phyloP scores from a whole-genome alignment of 2,797 vertebrate species.

The Neosilurus hyrtlii region DNA sequence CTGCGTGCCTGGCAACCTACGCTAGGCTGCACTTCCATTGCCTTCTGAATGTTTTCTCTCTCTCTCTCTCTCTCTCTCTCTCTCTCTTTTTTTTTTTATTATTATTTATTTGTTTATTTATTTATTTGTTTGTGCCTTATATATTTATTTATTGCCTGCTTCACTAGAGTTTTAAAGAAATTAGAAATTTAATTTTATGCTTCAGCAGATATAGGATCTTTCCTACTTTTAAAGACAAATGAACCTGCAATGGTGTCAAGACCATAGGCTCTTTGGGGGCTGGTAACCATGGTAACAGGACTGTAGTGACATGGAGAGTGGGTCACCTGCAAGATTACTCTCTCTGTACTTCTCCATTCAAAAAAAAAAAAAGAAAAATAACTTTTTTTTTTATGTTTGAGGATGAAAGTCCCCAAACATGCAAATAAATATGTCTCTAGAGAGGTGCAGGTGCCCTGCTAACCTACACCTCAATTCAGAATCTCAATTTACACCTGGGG shows the following conservation, averaged over 20 bases:
- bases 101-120: too few relatives aligned
- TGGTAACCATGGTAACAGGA: conserved; percentile 73
- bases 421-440: conserved; percentile 28
- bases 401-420: conserved; percentile 3
- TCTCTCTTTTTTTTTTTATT: neutral
- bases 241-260: conserved; percentile 53
- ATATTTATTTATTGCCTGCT: neutral
- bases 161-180: neutral
- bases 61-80: neutral
- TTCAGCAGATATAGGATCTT: conserved; percentile 8
- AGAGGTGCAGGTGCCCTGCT: conserved; percentile 27
- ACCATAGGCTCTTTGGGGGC: conserved; percentile 70
- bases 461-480: neutral
- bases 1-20: conserved; percentile 17
- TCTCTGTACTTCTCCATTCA: conserved; percentile 52
- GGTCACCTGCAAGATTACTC: conserved; percentile 67
- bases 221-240: conserved; percentile 51
- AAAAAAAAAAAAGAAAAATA: neutral
- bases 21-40: neutral
- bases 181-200: conserved; percentile 24
- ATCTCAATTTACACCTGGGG: neutral
- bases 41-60: neutral
- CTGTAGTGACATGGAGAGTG: conserved; percentile 64
- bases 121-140: neutral
- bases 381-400: too few relatives aligned